phyloP scores from a whole-genome alignment of 2,888 invertebrate species.

The Phengaris arion region DNA sequence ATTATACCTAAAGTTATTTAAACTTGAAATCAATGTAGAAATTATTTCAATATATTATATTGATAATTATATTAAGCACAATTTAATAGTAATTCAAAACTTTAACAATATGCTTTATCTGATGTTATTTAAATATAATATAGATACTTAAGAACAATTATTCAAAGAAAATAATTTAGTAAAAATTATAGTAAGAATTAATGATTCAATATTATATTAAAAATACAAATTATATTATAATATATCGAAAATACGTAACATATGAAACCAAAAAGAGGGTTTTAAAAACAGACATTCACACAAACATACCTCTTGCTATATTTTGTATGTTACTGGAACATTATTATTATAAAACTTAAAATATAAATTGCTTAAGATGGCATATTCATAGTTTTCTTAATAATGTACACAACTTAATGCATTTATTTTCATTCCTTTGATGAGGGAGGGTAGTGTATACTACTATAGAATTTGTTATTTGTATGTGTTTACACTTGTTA shows the following conservation, averaged over 20 bases:
- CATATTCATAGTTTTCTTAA: neutral
- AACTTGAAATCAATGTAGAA: neutral
- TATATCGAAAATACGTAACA: neutral
- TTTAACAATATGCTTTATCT: neutral
- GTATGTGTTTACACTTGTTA: too few relatives aligned
- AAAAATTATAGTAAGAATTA: neutral
- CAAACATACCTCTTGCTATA: neutral
- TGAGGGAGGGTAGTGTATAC: neutral
- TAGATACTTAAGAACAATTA: neutral
- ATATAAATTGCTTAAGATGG: too few relatives aligned
- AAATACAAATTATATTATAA: neutral
- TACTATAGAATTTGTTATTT: neutral
- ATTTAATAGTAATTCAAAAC: neutral
- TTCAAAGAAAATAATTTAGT: neutral
- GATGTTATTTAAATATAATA: conserved; percentile 3
- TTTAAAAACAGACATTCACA: neutral
- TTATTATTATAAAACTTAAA: neutral
- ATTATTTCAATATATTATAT: neutral
- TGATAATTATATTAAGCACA: neutral
- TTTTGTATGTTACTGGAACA: neutral
- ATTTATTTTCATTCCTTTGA: conserved; percentile 33
- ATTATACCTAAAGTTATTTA: neutral
- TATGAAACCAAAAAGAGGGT: neutral
- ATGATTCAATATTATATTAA: neutral
- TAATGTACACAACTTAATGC: conserved; percentile 36